These are phyloP conservation scores for Enteromius thamalakanensis DNA, from an alignment of 2,797 vertebrate species.

Conservation along the genomic window DNA sequence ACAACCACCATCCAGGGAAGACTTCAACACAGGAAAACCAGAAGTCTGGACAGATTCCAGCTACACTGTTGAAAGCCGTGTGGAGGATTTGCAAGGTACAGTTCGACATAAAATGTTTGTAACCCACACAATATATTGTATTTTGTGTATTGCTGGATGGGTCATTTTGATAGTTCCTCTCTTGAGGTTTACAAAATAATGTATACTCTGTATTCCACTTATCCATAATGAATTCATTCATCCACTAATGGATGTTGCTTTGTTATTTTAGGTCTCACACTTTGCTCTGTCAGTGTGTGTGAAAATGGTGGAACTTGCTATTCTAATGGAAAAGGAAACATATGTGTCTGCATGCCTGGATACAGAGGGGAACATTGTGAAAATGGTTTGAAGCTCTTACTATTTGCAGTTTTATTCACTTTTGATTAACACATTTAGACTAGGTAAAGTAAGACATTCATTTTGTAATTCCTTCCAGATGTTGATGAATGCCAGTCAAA, in stretches of 20 bases:
- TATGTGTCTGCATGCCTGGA: conserved; percentile 87
- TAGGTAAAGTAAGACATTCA: neutral
- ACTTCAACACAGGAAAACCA: conserved; percentile 52
- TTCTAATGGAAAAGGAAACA: conserved; percentile 71
- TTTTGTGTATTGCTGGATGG: neutral
- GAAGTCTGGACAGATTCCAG: conserved; percentile 33
- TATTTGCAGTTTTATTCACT: neutral
- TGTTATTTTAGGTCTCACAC: conserved; percentile 42
- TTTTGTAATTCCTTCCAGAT: conserved; percentile 74
- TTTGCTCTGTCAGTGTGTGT: conserved; percentile 70
- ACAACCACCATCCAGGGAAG: conserved; percentile 28
- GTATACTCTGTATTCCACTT: neutral
- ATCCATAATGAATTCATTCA: neutral
- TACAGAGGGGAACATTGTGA: conserved; percentile 86
- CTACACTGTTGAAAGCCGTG: conserved; percentile 57
- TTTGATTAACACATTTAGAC: neutral
- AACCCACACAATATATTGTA: neutral
- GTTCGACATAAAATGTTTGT: conserved; percentile 5
- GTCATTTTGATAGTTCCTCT: neutral
- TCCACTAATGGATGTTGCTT: neutral
- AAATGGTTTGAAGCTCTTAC: conserved; percentile 75
- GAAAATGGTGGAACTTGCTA: conserved; percentile 88
- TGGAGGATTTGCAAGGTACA: conserved; percentile 68
- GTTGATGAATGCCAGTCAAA: conserved; percentile 92
- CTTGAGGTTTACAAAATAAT: neutral